Evolutionary conservation across 2,797 vertebrate genomes (phyloP).

Genomic region (Malurus splendens): DNA sequence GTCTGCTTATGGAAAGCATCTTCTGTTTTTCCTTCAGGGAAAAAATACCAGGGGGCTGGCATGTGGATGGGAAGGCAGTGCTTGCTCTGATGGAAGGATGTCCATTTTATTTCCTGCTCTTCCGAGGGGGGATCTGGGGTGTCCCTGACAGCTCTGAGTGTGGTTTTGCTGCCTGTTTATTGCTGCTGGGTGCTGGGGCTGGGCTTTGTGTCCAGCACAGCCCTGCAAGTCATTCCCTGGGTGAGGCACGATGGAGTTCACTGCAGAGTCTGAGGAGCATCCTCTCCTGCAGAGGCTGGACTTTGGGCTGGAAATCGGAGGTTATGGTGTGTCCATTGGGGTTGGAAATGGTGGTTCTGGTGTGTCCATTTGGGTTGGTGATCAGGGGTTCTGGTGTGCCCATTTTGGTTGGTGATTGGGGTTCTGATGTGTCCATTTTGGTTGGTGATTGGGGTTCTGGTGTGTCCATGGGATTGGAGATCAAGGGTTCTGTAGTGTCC

Average conservation of each 20-base stretch:
- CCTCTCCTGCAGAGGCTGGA: fast-evolving
- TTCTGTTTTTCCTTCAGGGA: slow-evolving; percentile 28
- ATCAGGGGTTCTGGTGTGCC: too few relatives aligned
- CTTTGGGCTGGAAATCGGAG: fast-evolving
- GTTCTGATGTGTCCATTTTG: too few relatives aligned
- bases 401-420: too few relatives aligned
- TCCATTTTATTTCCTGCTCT: not conserved
- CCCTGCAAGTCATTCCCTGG: fast-evolving
- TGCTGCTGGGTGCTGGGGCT: fast-evolving
- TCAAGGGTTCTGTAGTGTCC: too few relatives aligned
- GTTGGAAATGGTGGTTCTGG: too few relatives aligned
- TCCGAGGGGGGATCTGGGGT: not conserved
- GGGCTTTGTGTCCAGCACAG: not conserved
- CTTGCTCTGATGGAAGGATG: not conserved
- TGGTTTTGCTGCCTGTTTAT: fast-evolving
- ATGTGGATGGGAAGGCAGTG: not conserved
- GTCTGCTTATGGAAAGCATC: slow-evolving; percentile 46
- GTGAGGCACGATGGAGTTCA: fast-evolving
- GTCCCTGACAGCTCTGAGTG: not conserved
- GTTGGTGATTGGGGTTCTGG: too few relatives aligned
- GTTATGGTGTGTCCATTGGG: fast-evolving
- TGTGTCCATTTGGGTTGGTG: too few relatives aligned
- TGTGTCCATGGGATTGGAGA: too few relatives aligned
- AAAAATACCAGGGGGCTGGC: not conserved
- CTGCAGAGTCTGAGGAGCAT: not conserved